Conservation (phyloP, 2,888 invertebrate genomes). For the Lordiphosa andalusiaca region DNA sequence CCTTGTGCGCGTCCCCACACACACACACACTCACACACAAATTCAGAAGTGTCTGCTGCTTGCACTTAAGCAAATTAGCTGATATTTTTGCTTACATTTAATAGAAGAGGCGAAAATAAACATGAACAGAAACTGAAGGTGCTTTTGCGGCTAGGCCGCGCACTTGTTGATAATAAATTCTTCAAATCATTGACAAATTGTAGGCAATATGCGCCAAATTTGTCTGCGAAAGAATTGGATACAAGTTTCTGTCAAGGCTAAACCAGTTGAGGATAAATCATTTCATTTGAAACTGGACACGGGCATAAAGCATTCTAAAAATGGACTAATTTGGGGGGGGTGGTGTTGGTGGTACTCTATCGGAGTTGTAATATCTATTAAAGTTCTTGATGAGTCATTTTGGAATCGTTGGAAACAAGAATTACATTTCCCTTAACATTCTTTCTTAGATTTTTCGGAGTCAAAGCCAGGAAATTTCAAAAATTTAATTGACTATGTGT, state of each 20-base stretch:
- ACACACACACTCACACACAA: background rate
- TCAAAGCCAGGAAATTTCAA: too few relatives aligned
- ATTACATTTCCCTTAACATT: too few relatives aligned
- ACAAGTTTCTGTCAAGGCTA: constrained; percentile 49
- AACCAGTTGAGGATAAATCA: constrained; percentile 51
- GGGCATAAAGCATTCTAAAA: constrained; percentile 16
- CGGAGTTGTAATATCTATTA: constrained; percentile 14
- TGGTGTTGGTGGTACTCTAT: constrained; percentile 7
- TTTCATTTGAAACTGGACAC: constrained; percentile 31
- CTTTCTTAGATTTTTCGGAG: too few relatives aligned
- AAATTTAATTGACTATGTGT: too few relatives aligned
- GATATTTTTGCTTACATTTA: constrained; percentile 29
- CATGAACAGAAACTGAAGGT: constrained; percentile 36
- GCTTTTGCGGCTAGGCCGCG: constrained; percentile 26
- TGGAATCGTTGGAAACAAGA: too few relatives aligned
- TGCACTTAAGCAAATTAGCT: constrained; percentile 51
- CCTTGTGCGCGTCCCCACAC: constrained; percentile 43
- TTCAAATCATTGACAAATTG: constrained; percentile 55
- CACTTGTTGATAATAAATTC: constrained; percentile 59
- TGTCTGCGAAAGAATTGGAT: constrained; percentile 32
- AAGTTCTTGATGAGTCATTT: constrained; percentile 22
- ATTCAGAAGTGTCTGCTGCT: constrained; percentile 15
- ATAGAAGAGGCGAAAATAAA: constrained; percentile 3
- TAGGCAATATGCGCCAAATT: constrained; percentile 46
- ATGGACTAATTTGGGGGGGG: too few relatives aligned